These are phyloP conservation scores for Callipepla californica DNA, from an alignment of 2,113 vertebrate species.

Conservation along the genomic window DNA sequence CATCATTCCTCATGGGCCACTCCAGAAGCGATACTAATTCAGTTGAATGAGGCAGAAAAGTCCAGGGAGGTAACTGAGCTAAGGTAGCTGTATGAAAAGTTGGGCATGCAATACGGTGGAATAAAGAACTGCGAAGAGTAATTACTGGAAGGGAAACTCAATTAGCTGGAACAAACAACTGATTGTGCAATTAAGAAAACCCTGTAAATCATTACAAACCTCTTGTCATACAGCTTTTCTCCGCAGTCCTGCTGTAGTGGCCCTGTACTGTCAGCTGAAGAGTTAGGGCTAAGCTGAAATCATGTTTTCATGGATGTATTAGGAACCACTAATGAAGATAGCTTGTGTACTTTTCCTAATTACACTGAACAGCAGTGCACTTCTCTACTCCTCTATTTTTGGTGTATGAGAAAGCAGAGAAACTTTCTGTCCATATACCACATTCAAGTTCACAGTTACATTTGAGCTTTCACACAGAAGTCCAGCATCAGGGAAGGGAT, in stretches of 20 bases:
- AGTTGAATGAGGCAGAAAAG: not conserved
- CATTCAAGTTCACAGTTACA: not conserved
- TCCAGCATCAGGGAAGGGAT: not conserved
- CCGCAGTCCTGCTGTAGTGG: not conserved
- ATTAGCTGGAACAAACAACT: constrained; percentile 71
- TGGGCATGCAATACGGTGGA: not conserved
- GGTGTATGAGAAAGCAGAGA: not conserved
- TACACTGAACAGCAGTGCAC: not conserved
- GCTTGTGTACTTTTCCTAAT: constrained; percentile 18
- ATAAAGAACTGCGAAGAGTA: constrained; percentile 45
- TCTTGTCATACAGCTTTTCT: constrained; percentile 47
- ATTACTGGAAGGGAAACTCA: constrained; percentile 64
- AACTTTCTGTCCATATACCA: not conserved
- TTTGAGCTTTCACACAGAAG: not conserved
- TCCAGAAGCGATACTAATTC: not conserved
- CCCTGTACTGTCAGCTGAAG: not conserved
- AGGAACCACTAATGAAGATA: constrained; percentile 10
- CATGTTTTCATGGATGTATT: constrained; percentile 8
- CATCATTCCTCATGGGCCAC: not conserved
- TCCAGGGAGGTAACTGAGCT: not conserved
- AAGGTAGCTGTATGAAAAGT: not conserved
- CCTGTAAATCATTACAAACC: constrained; percentile 59
- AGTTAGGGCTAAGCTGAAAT: not conserved
- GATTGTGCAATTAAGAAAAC: constrained; percentile 62
- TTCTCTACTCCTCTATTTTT: not conserved